Evolutionary conservation across 1,140 invertebrate genomes (phyloP).

Genomic region (Helicorthomorpha holstii): DNA sequence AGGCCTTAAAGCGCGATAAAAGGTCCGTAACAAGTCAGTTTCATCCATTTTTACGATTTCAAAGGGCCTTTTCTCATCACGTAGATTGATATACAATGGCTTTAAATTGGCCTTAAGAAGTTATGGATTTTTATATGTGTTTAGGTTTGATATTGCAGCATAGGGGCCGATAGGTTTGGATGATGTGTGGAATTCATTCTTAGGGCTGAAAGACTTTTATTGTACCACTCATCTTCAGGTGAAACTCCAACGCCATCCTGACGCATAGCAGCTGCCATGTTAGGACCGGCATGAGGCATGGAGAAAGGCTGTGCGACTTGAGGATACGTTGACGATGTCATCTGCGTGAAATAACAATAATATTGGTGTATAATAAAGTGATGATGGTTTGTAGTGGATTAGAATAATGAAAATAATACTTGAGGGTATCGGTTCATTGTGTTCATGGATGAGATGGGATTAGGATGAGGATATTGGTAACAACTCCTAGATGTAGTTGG

Average conservation of each 20-base stretch:
- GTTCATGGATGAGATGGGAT: constrained; percentile 51
- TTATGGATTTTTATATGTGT: too few relatives aligned
- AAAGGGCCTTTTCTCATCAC: too few relatives aligned
- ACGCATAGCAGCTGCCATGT: constrained; percentile 66
- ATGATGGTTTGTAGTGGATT: too few relatives aligned
- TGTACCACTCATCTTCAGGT: constrained; percentile 93
- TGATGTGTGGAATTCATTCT: constrained; percentile 90
- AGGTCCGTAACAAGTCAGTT: too few relatives aligned
- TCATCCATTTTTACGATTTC: too few relatives aligned
- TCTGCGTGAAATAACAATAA: too few relatives aligned
- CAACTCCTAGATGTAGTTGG: constrained; percentile 39
- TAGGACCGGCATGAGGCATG: constrained; percentile 69
- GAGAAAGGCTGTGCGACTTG: constrained; percentile 85
- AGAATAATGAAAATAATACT: too few relatives aligned
- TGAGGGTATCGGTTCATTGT: constrained; percentile 83
- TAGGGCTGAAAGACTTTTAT: constrained; percentile 88
- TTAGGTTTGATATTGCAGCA: constrained; percentile 97
- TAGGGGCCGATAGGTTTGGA: constrained; percentile 68
- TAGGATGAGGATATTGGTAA: constrained; percentile 85
- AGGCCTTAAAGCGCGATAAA: too few relatives aligned
- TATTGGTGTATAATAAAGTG: too few relatives aligned
- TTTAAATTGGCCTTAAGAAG: too few relatives aligned
- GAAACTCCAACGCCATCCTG: constrained; percentile 78
- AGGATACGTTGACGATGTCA: constrained; percentile 76
- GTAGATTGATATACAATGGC: too few relatives aligned